Base-by-base conservation (phyloP, 2,113 vertebrate species). In the Oncorhynchus nerka region DNA sequence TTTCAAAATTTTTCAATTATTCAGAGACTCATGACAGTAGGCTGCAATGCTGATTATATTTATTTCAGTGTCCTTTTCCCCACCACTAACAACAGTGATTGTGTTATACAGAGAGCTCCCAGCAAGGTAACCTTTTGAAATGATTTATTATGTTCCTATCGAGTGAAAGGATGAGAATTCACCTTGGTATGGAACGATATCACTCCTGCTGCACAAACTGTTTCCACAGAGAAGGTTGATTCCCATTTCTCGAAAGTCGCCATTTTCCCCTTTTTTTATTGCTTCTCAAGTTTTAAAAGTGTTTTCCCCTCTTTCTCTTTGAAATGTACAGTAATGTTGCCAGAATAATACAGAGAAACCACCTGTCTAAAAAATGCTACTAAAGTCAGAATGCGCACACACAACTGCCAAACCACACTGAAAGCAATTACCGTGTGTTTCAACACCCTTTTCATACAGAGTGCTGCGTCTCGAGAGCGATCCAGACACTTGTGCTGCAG, bases 391-490 rank as follows among this genome's bases (percentile, higher is more conserved):
- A 86, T 86, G 82, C 83, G 70, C 85, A 55, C 51, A 55, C 51
- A 55, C 51, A 55, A 49, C 87, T 84, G 87, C 87, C 90, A 89
- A 90, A 88, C 78, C 81, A 87, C 90, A 91, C 77, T 71, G 87
- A 89, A 88, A 88, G 91, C 90, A 92, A 92, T 92, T 92, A 91
- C 89, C 15, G 81, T 85, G 84, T 83, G 85, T 92, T 89, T 90
- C 89, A 86, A 89, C 88, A 85, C 85, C 85, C 85, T 85, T 91
- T 91, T 90, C 86, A 89, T 76, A 81, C 84, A 79, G 77, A 85
- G 80, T 83, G 76, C 78, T 85, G 77, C 55, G 83, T 86, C 89
- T 90, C 75, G 67, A 86, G 88, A 88, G 86, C 84, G 16, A 55
- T 55, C 49, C 0, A 55, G 51, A 0, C 51, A 19, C 85, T 79